Evolutionary conservation across 2,113 vertebrate species (phyloP).

Genomic region (Microcebus griseorufus): DNA sequence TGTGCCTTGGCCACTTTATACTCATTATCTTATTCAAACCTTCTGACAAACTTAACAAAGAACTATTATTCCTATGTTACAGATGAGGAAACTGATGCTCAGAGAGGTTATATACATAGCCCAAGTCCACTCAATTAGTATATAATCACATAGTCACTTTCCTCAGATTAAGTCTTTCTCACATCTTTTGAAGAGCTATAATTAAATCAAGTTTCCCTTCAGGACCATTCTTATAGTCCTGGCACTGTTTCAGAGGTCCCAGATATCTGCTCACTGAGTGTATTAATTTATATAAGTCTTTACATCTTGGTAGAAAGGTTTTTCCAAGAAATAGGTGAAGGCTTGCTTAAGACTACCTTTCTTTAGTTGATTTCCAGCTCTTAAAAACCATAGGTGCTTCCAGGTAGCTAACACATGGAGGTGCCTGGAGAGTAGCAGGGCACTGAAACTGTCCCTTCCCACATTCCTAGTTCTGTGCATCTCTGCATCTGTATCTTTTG

Average conservation of each 20-base stretch:
- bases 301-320: background rate
- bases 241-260: background rate
- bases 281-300: conserved; percentile 20
- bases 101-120: background rate
- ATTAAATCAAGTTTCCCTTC: background rate
- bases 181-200: conserved; percentile 4
- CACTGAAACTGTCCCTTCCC: background rate
- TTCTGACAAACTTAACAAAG: conserved; percentile 23
- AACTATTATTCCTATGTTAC: background rate
- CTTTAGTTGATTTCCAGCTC: conserved; percentile 28
- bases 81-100: background rate
- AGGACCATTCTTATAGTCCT: background rate
- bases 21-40: background rate
- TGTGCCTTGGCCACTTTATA: background rate
- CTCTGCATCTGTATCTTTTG: no score
- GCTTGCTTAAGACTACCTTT: conserved; percentile 24
- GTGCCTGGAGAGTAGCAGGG: background rate
- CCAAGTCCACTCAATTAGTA: background rate
- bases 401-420: background rate
- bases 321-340: conserved; percentile 14
- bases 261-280: background rate
- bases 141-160: background rate
- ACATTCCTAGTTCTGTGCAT: background rate
- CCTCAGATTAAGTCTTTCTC: background rate
- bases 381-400: background rate